phyloP scores from a whole-genome alignment of 2,888 invertebrate genomes.

The Diogma glabrata region DNA sequence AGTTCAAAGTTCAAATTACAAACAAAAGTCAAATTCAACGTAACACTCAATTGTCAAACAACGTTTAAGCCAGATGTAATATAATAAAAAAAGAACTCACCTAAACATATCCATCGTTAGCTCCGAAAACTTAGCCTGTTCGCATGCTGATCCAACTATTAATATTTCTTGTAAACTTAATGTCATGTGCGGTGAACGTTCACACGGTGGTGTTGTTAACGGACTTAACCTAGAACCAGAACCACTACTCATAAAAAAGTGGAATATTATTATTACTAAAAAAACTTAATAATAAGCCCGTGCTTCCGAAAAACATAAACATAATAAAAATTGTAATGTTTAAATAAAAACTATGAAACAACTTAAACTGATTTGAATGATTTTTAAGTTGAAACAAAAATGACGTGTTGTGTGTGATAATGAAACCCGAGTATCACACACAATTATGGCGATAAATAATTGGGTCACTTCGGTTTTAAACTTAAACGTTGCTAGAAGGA shows the following conservation, averaged over 20 bases:
- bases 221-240: conserved; percentile 60
- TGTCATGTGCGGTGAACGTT: conserved; percentile 75
- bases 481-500: no score
- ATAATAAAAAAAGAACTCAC: conserved; percentile 20
- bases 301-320: no score
- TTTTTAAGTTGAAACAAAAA: no score
- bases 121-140: conserved; percentile 94
- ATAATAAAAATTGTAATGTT: no score
- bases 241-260: conserved; percentile 28
- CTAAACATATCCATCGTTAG: conserved; percentile 93
- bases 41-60: background rate
- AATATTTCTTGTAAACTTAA: conserved; percentile 85
- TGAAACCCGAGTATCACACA: no score
- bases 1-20: background rate
- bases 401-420: no score
- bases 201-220: conserved; percentile 74
- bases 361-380: no score
- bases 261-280: conserved; percentile 30
- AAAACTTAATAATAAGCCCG: conserved; percentile 31
- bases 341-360: no score
- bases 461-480: no score
- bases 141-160: conserved; percentile 84
- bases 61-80: background rate
- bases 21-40: background rate
- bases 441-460: no score